Base-by-base conservation (phyloP, 2,888 invertebrate genomes). In the Phyto melanocephala region DNA sequence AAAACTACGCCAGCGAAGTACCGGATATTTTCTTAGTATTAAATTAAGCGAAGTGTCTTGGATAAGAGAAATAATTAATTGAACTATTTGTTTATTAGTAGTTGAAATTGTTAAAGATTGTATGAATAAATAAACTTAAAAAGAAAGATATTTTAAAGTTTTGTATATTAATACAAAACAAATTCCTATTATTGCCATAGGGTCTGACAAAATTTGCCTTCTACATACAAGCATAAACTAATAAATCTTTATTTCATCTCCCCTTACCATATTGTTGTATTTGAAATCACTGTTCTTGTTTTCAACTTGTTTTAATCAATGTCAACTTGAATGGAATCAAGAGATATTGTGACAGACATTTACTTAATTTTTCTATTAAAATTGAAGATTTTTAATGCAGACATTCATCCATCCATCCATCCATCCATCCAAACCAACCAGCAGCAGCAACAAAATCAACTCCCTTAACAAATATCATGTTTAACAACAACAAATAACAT, bases 381-480 rank as follows among this genome's bases (percentile, higher is more conserved):
- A 74, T 28, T 42, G 33, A 28, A 63, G 63, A 63, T 63, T 11
- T 20, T 20, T 6, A 17, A n/a, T 15, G n/a, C 20, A 20, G 20
- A 42, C 33, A 28, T 60, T 20, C 47, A 20, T 28, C n/a, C 15
- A 28, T 62, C 68, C 45, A 28, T 40, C 15, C 24, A 60, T 67
- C 42, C 62, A 10, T n/a, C n/a, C n/a, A n/a, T n/a, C n/a, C n/a
- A n/a, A n/a, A n/a, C n/a, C n/a, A n/a, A n/a, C n/a, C n/a, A n/a
- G n/a, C n/a, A n/a, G n/a, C 42, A 13, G 10, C 47, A 54, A 6
- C 22, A 50, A 58, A 70, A 74, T 67, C 62, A 70, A 72, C 74
- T 81, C 78, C 81, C 81, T 70, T 75, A 79, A 75, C 75, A 79
- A 78, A 71, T 71, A 75, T 75, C 58, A 79, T 82, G 70, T 71